A percentile compares a stretch with the other conserved stretches of the same genome.
These are phyloP conservation scores for Coleophora deauratella DNA, from an alignment of 2,888 invertebrate genomes.

Conservation along the genomic window DNA sequence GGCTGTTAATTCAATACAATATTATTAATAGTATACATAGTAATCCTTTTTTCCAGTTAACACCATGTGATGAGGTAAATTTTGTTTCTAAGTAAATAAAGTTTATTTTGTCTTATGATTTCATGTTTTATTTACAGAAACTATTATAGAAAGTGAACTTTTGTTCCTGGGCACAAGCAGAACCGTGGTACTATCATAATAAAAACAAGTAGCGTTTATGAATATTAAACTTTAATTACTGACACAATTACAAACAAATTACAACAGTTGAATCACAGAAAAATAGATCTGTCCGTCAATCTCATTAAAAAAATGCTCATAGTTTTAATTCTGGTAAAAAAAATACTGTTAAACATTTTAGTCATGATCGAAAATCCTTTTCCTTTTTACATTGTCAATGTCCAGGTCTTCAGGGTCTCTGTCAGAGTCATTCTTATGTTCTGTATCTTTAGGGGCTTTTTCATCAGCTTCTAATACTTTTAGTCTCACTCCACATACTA, in stretches of 20 bases:
- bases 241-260: not conserved
- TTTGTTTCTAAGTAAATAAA: no score
- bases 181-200: no score
- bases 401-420: conserved; percentile 21
- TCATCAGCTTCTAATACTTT: conserved; percentile 94
- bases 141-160: no score
- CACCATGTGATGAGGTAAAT: no score
- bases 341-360: not conserved
- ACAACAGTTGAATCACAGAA: not conserved
- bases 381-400: conserved; percentile 35
- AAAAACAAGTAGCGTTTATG: no score
- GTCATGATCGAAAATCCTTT: conserved; percentile 39
- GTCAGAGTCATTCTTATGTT: conserved; percentile 23
- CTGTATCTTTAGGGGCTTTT: conserved; percentile 42
- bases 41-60: no score
- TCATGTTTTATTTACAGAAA: no score
- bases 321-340: not conserved
- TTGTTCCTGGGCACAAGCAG: no score
- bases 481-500: conserved; percentile 85
- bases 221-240: no score
- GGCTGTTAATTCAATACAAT: no score
- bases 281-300: not conserved
- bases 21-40: no score
- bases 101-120: no score
- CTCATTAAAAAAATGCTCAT: not conserved